Base-by-base conservation (phyloP, 2,113 vertebrate genomes). In the Bucco capensis region DNA sequence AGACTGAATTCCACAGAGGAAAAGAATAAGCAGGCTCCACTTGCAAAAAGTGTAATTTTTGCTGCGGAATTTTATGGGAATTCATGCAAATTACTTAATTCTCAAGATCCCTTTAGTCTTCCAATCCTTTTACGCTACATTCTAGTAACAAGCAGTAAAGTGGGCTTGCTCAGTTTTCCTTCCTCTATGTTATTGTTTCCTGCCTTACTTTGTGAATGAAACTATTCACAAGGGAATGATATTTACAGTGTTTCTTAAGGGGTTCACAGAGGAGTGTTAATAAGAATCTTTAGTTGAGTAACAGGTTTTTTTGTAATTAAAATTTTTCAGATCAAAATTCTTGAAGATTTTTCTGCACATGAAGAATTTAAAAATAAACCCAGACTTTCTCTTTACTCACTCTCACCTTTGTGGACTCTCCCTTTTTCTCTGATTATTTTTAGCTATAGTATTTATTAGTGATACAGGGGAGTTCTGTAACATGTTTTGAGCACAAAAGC, bases 401-500 rank as follows among this genome's bases (percentile, higher is more conserved):
- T 49, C 28, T 76, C 13, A 24, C 4, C 8, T 33, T 19, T 66
- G 28, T 40, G 35, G 12, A n/a, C 62, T 67, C 60, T 74, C 51
- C 33, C 23, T 51, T 65, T 65, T 65, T 72, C 44, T 58, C 54
- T 88, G 70, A 78, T 61, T 24, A 83, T 31, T 91, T 94, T 67
- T 81, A 90, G 72, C 47, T 86, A 8, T 16, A 86, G 35, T 88
- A 82, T 93, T 85, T 95, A 83, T 89, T 88, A 89, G 56, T 42
- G 93, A 94, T 89, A 96, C 49, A 88, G 69, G 83, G 25, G 25
- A 96, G 79, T 69, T 90, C 76, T 18, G 66, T 95, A 92, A 94
- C 62, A 30, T 89, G 93, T 92, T 97, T 96, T 91, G 62, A 78
- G 82, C 69, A 91, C 18, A 89, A 96, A 97, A 97, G 85, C 75